Evolutionary conservation across 2,888 invertebrate species (phyloP).

Genomic region (Tupiocoris notatus): DNA sequence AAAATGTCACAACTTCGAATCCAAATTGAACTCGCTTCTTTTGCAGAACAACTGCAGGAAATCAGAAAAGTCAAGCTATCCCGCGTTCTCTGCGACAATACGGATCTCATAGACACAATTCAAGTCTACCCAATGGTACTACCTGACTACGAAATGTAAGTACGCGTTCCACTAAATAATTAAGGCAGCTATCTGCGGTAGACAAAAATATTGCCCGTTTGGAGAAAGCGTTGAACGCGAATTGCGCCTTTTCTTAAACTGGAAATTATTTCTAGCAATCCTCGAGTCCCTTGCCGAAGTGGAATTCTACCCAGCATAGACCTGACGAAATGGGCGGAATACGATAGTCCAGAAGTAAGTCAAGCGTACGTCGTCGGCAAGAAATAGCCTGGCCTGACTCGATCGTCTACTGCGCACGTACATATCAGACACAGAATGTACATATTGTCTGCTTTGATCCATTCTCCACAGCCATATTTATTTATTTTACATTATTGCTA

Average conservation of each 20-base stretch:
- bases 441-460: neutral
- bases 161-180: too few relatives aligned
- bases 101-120: slow-evolving; percentile 85
- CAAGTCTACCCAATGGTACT: slow-evolving; percentile 90
- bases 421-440: neutral
- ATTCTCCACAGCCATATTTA: slow-evolving; percentile 26
- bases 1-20: too few relatives aligned
- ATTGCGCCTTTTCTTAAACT: too few relatives aligned
- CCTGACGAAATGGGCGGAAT: slow-evolving; percentile 87
- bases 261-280: slow-evolving; percentile 69
- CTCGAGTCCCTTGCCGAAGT: slow-evolving; percentile 85
- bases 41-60: slow-evolving; percentile 75
- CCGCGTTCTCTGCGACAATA: slow-evolving; percentile 86
- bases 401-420: neutral
- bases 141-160: slow-evolving; percentile 90
- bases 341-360: slow-evolving; percentile 48
- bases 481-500: slow-evolving; percentile 14
- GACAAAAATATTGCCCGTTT: too few relatives aligned
- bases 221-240: neutral
- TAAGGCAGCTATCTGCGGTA: too few relatives aligned
- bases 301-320: slow-evolving; percentile 85
- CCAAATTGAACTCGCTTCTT: too few relatives aligned
- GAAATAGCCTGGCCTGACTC: slow-evolving; percentile 34
- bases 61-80: slow-evolving; percentile 77
- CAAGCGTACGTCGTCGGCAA: slow-evolving; percentile 40